These are phyloP conservation scores for Congeria kusceri DNA, from an alignment of 2,888 invertebrate genomes.

Conservation along the genomic window DNA sequence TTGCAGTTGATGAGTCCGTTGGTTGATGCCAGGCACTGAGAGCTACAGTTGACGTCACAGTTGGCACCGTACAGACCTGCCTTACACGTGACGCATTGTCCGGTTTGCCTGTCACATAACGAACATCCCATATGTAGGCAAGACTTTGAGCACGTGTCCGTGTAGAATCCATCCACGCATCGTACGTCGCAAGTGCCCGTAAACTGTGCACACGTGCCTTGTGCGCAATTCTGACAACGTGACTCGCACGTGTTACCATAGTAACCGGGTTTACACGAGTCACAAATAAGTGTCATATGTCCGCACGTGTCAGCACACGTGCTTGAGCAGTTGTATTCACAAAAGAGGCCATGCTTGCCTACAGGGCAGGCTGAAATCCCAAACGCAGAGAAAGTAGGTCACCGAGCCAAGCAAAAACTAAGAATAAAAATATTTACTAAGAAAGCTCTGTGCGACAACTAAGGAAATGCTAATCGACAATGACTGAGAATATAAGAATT, in stretches of 20 bases:
- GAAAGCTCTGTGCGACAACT: too few relatives aligned
- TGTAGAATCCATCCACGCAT: slow-evolving; percentile 31
- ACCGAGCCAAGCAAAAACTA: too few relatives aligned
- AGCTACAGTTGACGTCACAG: slow-evolving; percentile 28
- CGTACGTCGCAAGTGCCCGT: slow-evolving; percentile 29
- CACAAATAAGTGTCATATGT: slow-evolving; percentile 18
- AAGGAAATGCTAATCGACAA: too few relatives aligned
- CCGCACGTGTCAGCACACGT: slow-evolving; percentile 36
- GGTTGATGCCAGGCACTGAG: slow-evolving; percentile 5
- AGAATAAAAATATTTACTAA: too few relatives aligned
- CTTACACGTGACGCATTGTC: slow-evolving; percentile 21
- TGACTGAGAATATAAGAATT: too few relatives aligned
- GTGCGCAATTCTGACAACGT: slow-evolving; percentile 38
- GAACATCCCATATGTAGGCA: slow-evolving; percentile 28
- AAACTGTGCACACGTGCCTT: slow-evolving; percentile 20
- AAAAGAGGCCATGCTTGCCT: slow-evolving; percentile 35
- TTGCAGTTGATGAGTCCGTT: slow-evolving; percentile 28
- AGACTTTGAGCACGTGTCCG: neutral
- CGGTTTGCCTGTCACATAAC: slow-evolving; percentile 17
- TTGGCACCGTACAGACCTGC: slow-evolving; percentile 24
- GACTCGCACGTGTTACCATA: slow-evolving; percentile 20
- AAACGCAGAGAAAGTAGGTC: neutral
- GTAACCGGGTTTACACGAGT: slow-evolving; percentile 34
- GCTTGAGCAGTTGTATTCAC: slow-evolving; percentile 43
- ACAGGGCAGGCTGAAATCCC: slow-evolving; percentile 49